A percentile compares a stretch with the other conserved stretches of the same genome.
Conservation (phyloP, 1,140 invertebrate genomes). For the Hetaerina americana region DNA sequence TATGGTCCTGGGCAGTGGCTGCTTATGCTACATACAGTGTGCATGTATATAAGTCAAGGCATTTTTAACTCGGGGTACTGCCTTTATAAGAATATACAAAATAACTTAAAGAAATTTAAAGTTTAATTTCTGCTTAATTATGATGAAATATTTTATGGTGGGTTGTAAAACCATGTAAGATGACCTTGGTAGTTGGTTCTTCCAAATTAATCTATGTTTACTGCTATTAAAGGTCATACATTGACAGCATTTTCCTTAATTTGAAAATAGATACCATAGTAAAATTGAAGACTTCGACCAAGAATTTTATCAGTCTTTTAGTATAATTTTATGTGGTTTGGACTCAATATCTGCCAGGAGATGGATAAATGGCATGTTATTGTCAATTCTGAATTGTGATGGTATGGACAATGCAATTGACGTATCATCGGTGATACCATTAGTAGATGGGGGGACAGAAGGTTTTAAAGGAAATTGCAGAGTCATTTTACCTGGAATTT, state of each 20-base stretch:
- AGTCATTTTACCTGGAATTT: slow-evolving; percentile 85
- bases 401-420: slow-evolving; percentile 68
- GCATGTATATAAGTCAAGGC: no score
- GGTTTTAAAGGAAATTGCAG: slow-evolving; percentile 97
- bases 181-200: no score
- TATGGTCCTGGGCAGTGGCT: no score
- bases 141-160: no score
- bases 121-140: no score
- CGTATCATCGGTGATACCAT: slow-evolving; percentile 69
- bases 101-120: no score
- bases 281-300: slow-evolving; percentile 92
- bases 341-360: slow-evolving; percentile 91
- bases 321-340: slow-evolving; percentile 90
- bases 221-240: no score
- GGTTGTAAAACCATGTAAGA: no score
- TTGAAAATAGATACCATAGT: slow-evolving; percentile 54
- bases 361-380: slow-evolving; percentile 99
- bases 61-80: no score
- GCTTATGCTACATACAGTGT: no score
- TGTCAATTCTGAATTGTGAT: slow-evolving; percentile 75
- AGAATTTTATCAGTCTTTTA: slow-evolving; percentile 84
- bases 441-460: slow-evolving; percentile 93
- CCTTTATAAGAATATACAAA: no score
- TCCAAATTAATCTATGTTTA: no score
- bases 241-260: background rate